Evolutionary conservation across 2,797 vertebrate species (phyloP).

Genomic region (Brachyrhaphis roseni): DNA sequence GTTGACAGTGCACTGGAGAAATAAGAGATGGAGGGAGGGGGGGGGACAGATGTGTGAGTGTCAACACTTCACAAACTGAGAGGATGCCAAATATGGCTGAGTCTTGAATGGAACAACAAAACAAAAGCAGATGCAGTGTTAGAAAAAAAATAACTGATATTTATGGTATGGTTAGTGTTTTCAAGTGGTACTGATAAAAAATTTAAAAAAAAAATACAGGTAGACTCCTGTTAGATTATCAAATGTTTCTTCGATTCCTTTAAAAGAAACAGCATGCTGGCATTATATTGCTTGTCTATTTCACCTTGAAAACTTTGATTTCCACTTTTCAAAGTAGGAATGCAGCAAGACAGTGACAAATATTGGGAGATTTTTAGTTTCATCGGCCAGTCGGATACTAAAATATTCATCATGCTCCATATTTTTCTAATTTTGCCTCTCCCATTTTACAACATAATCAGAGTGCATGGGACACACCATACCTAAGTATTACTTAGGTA

Average conservation of each 20-base stretch:
- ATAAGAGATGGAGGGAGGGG: slow-evolving; percentile 40
- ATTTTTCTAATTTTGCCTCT: neutral
- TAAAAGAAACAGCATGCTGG: neutral
- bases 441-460: neutral
- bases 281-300: neutral
- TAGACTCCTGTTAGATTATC: slow-evolving; percentile 1
- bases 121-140: slow-evolving; percentile 7
- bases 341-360: neutral
- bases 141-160: slow-evolving; percentile 31
- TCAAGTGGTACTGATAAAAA: neutral
- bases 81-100: slow-evolving; percentile 30
- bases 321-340: neutral
- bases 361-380: neutral
- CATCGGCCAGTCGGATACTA: neutral
- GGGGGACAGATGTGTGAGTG: slow-evolving; percentile 58
- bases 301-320: neutral
- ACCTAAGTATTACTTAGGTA: neutral
- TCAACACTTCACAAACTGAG: slow-evolving; percentile 26
- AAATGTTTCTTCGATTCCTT: slow-evolving; percentile 17
- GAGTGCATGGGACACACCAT: neutral
- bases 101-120: slow-evolving; percentile 29
- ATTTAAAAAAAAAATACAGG: neutral
- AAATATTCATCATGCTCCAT: neutral
- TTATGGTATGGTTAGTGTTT: slow-evolving; percentile 35
- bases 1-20: slow-evolving; percentile 39